Evolutionary conservation across 2,113 vertebrate species (phyloP).

Genomic region (Crotalus viridis): DNA sequence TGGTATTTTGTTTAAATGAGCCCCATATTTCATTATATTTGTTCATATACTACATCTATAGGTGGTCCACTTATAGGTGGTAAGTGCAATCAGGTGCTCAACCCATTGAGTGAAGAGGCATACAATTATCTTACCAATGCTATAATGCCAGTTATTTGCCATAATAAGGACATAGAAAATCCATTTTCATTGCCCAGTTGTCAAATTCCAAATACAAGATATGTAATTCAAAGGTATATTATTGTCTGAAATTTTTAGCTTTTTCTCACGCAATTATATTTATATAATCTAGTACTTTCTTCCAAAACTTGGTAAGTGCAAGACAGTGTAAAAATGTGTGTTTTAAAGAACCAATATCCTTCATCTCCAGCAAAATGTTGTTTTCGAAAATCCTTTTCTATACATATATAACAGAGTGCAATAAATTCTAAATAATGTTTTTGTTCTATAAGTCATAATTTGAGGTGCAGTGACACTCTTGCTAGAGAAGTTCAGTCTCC

Average conservation of each 20-base stretch:
- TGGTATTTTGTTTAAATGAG: not conserved
- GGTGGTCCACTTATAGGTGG: no score
- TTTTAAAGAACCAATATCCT: not conserved
- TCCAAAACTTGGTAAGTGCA: not conserved
- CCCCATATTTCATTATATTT: not conserved
- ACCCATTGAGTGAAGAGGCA: not conserved
- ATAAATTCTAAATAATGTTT: not conserved
- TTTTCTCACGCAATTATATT: not conserved
- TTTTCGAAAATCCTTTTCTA: not conserved
- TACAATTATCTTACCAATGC: not conserved
- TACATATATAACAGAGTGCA: not conserved
- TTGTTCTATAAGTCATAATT: not conserved
- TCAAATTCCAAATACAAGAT: not conserved
- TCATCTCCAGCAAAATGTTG: not conserved
- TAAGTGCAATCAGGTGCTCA: no score
- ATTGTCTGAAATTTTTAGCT: not conserved
- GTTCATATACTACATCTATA: not conserved
- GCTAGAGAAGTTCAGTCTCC: not conserved
- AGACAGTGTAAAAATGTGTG: not conserved
- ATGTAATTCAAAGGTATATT: not conserved
- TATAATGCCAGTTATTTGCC: not conserved
- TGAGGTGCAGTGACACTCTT: not conserved
- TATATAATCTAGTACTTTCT: not conserved
- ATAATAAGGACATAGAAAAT: not conserved
- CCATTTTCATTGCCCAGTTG: not conserved